Percentiles rank a stretch among this genome's conserved stretches.
phyloP scores from a whole-genome alignment of 1,140 invertebrate genomes.

The Zelostemma sp. region DNA sequence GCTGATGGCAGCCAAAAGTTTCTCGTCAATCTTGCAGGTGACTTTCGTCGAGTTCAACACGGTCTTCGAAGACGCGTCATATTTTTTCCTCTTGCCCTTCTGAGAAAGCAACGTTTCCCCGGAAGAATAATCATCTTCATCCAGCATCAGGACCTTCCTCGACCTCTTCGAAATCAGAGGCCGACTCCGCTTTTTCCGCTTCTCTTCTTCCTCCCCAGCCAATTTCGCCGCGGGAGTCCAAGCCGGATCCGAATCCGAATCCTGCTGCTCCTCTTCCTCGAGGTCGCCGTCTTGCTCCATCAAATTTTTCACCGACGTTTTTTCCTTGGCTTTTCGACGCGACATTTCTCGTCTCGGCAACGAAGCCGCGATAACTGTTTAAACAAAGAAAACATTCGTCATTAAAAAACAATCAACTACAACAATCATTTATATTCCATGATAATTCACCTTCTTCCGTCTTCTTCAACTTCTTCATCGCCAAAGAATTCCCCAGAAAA shows the following conservation, averaged over 20 bases:
- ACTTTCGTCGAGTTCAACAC: constrained; percentile 7
- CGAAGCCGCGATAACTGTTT: constrained; percentile 50
- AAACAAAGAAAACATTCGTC: not conserved
- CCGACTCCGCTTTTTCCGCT: constrained; percentile 61
- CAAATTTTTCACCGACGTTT: constrained; percentile 67
- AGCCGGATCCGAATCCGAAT: constrained; percentile 80
- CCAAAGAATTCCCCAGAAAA: constrained; percentile 15
- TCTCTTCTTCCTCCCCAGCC: constrained; percentile 61
- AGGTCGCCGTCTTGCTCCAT: constrained; percentile 62
- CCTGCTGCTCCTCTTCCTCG: constrained; percentile 69
- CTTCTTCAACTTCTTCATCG: constrained; percentile 47
- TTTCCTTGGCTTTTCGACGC: constrained; percentile 77
- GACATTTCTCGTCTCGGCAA: constrained; percentile 75
- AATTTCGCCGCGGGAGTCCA: constrained; percentile 77
- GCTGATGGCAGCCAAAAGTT: constrained; percentile 55
- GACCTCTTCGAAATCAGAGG: constrained; percentile 60
- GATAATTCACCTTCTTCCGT: constrained; percentile 51
- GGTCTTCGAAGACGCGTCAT: constrained; percentile 15
- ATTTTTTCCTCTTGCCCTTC: constrained; percentile 55
- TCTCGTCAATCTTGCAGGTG: constrained; percentile 58
- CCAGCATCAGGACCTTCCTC: constrained; percentile 44
- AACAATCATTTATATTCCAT: no score
- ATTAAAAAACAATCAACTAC: not conserved
- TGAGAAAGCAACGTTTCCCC: constrained; percentile 45
- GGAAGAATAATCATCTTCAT: constrained; percentile 55